Conservation (phyloP, 2,888 invertebrate genomes). For the Choristoneura rosaceana region DNA sequence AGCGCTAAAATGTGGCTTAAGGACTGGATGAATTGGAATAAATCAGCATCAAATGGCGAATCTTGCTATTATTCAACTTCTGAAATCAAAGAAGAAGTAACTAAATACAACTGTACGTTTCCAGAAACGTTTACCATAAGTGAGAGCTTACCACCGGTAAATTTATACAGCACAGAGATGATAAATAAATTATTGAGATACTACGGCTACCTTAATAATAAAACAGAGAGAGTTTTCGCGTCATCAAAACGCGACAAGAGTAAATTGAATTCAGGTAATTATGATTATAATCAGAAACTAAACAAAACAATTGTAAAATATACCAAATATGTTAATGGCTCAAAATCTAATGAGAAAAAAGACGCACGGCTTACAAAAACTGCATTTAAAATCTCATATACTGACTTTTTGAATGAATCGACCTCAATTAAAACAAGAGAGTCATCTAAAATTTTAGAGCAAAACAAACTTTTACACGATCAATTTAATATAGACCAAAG, state of each 20-base stretch:
- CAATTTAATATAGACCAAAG: slow-evolving; percentile 67
- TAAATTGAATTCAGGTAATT: slow-evolving; percentile 52
- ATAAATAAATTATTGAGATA: slow-evolving; percentile 79
- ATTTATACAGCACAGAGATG: slow-evolving; percentile 82
- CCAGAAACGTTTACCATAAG: slow-evolving; percentile 82
- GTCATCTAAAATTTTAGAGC: slow-evolving; percentile 68
- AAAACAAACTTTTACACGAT: slow-evolving; percentile 70
- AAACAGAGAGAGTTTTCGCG: slow-evolving; percentile 66
- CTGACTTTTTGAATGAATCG: slow-evolving; percentile 67
- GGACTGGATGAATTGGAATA: slow-evolving; percentile 87
- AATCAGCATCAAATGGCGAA: slow-evolving; percentile 68
- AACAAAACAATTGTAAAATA: slow-evolving; percentile 29
- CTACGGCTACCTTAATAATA: slow-evolving; percentile 79
- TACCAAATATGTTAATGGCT: slow-evolving; percentile 18
- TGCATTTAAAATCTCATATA: slow-evolving; percentile 59
- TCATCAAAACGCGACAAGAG: slow-evolving; percentile 55
- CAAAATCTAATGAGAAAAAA: slow-evolving; percentile 28
- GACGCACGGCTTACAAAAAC: slow-evolving; percentile 50
- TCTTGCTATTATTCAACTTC: slow-evolving; percentile 78
- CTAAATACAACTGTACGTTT: slow-evolving; percentile 80
- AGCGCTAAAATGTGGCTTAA: slow-evolving; percentile 87
- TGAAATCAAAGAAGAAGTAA: slow-evolving; percentile 75
- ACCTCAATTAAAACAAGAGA: slow-evolving; percentile 62
- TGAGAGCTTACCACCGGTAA: slow-evolving; percentile 80
- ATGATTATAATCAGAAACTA: slow-evolving; percentile 43